Percentiles rank a stretch among this genome's conserved stretches.
Conservation (phyloP, 2,797 vertebrate species). For the Hyperoplus lanceolatus region DNA sequence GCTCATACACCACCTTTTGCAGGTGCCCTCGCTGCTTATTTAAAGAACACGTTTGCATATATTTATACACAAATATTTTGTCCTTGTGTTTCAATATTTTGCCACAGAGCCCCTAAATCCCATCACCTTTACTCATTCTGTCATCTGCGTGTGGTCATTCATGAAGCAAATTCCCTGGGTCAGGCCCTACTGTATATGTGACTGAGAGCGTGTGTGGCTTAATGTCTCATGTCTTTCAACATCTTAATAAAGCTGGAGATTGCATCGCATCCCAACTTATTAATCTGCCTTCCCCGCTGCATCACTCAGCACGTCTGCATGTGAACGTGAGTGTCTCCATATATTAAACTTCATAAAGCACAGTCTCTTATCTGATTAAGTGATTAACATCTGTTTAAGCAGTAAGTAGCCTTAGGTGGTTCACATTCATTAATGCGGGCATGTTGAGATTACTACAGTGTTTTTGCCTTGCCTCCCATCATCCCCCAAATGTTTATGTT, state of each 20-base stretch:
- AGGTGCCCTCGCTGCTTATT: slow-evolving; percentile 31
- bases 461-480: slow-evolving; percentile 19
- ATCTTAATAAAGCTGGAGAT: slow-evolving; percentile 87
- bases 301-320: slow-evolving; percentile 76
- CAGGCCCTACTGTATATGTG: slow-evolving; percentile 38
- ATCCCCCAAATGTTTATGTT: background rate
- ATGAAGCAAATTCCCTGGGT: slow-evolving; percentile 44
- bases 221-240: slow-evolving; percentile 82
- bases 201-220: slow-evolving; percentile 50
- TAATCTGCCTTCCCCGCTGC: slow-evolving; percentile 75
- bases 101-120: slow-evolving; percentile 18
- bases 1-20: slow-evolving; percentile 30
- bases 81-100: slow-evolving; percentile 25
- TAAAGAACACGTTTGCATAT: slow-evolving; percentile 27
- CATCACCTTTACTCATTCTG: slow-evolving; percentile 19
- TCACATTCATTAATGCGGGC: slow-evolving; percentile 64
- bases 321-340: slow-evolving; percentile 68
- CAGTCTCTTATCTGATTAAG: slow-evolving; percentile 80
- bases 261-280: slow-evolving; percentile 82
- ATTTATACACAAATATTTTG: slow-evolving; percentile 14
- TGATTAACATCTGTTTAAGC: slow-evolving; percentile 83
- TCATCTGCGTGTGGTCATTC: slow-evolving; percentile 61
- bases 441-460: slow-evolving; percentile 38
- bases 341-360: slow-evolving; percentile 83
- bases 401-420: slow-evolving; percentile 63